Evolutionary conservation across 1,140 invertebrate genomes (phyloP), one percentile per base, ranked within the genome.

Genomic region (Trachymyrmex septentrionalis): DNA sequence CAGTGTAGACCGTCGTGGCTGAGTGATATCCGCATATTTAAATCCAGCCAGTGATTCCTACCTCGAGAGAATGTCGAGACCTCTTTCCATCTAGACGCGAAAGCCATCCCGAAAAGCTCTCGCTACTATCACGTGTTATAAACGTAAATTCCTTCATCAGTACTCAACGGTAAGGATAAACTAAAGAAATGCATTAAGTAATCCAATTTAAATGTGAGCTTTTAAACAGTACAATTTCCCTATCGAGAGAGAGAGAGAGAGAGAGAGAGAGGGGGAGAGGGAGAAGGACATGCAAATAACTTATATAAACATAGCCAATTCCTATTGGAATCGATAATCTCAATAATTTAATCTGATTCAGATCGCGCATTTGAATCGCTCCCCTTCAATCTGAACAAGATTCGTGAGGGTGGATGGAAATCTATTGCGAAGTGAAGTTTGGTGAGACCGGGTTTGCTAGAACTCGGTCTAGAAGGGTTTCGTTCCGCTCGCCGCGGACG

Each of bases 1-100:
- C n/a, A 27, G 24, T n/a, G 55, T 57, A 50, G 69, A 84, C 57
- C 69, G 69, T 73, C 53, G n/a, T 16, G 34, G 24, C 19, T 21
- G 34, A 57, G 34, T 55, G 53, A 81, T 34, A 73, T 82, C 19
- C 53, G 69, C 50, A 50, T 73, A 75, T 75, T 75, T 69, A 48
- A 84, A 73, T 82, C 48, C 34, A 48, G 44, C 66, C 24, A 21
- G 34, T 48, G 21, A 61, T 82, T 82, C 16, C 55, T 48, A 48
- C 14, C 19, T 24, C 59, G 5, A 61, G 38, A 84, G 55, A 30
- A 75, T 73, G 67, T 73, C 19, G 53, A 38, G 53, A 38, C 34
- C 16, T 59, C 59, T 82, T 59, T 48, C 34, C 55, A 57, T 72
- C 19, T 21, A n/a, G 2, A 34, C 12, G 6, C 34, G 21, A 14